These are phyloP conservation scores for Altica lythri DNA, from an alignment of 2,888 invertebrate genomes.

Conservation along the genomic window DNA sequence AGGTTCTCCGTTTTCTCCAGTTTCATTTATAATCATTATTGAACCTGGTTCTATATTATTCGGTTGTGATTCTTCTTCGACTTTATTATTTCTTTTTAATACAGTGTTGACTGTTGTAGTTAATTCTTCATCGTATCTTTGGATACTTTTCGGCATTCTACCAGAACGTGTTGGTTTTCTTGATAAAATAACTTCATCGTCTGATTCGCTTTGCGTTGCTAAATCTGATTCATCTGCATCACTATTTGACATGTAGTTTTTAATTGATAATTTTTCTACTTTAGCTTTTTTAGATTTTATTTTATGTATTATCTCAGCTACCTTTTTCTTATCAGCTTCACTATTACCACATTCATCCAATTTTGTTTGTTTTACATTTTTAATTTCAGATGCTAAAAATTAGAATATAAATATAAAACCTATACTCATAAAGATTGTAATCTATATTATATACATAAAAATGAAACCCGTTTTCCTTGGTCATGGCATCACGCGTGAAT, in stretches of 20 bases:
- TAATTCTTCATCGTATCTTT: conserved; percentile 36
- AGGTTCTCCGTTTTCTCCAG: conserved; percentile 55
- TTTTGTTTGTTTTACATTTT: no score
- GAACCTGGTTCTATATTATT: conserved; percentile 57
- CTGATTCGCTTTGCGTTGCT: conserved; percentile 38
- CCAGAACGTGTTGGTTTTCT: conserved; percentile 58
- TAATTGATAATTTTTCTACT: conserved; percentile 35
- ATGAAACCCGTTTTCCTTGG: no score
- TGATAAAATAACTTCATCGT: conserved; percentile 42
- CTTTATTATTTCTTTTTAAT: conserved; percentile 18
- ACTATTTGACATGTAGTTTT: conserved; percentile 41
- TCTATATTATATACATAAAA: no score
- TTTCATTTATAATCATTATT: conserved; percentile 59
- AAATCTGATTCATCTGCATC: conserved; percentile 45
- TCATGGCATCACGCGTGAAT: no score
- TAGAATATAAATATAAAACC: no score
- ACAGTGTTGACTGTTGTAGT: conserved; percentile 13
- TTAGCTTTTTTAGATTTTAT: conserved; percentile 23
- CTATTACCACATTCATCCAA: no score
- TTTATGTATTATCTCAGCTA: conserved; percentile 12
- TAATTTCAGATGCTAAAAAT: no score
- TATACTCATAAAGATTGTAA: no score
- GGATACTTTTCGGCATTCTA: conserved; percentile 53
- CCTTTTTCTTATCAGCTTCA: no score
- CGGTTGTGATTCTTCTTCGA: conserved; percentile 1